Base-by-base conservation (phyloP, 2,797 vertebrate genomes). In the Cyclopterus lumpus region DNA sequence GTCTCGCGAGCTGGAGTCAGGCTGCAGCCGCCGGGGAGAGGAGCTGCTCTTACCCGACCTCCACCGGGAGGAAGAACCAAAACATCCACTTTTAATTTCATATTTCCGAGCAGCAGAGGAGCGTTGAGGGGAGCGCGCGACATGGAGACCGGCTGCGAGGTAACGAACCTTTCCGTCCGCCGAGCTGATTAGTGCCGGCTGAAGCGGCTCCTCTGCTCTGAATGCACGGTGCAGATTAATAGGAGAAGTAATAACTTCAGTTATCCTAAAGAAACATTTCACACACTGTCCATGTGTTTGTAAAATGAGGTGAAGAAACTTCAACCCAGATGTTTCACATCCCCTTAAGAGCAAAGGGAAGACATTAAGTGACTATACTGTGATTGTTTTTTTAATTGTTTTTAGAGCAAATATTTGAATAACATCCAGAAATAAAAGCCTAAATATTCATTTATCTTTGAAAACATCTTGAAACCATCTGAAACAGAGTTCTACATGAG, bases 131-230 rank as follows among this genome's bases (percentile, higher is more conserved):
- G 20, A 3, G 18, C 6, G 40, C 20, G 38, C 58, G 58, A 63
- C 67, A 89, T 88, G 88, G 83, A 83, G 63, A 83, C 44, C 70
- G 2, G 28, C 79, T 71, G 59, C 28, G 72, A 91, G 92, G 91
- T 92, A 87, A 81, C 49, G 0, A 6, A 38, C 26, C 26, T 38
- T 53, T 48, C 26, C 2, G 26, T 26, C 26, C 26, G 26, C 26
- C 2, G 26, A 28, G 26, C 26, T 28, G 28, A 28, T 28, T 2
- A 28, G 26, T 2, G 26, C n/a, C 26, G 26, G 26, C 26, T 28
- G 26, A 26, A 28, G 4, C 26, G 4, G 26, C 26, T 28, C 26
- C 26, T 28, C 26, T 28, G 26, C 26, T 28, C 26, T 26, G 26
- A 4, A 28, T 28, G 26, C 26, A 28, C 28, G 26, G 2, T 28